These are phyloP conservation scores for Scartelaos histophorus DNA, from an alignment of 2,113 vertebrate species.

Conservation along the genomic window DNA sequence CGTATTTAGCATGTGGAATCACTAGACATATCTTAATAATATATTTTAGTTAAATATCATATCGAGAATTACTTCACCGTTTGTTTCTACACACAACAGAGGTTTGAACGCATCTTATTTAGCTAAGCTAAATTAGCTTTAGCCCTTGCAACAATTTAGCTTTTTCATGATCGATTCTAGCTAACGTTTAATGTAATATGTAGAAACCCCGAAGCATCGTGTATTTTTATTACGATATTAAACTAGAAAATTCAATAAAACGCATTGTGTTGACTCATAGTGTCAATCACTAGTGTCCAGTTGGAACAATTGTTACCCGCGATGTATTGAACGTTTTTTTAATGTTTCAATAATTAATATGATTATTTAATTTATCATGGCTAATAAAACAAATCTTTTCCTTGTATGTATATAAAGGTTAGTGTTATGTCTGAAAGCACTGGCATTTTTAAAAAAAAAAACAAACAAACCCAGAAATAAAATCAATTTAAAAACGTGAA, in stretches of 20 bases:
- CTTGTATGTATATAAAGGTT: neutral
- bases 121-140: constrained; percentile 49
- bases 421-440: neutral
- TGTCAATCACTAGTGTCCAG: neutral
- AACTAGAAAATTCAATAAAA: neutral
- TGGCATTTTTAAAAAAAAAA: neutral
- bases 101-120: constrained; percentile 8
- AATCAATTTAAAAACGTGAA: no score
- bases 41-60: neutral
- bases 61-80: neutral
- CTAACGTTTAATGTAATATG: neutral
- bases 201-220: neutral
- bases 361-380: neutral
- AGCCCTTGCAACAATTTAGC: constrained; percentile 18
- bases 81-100: neutral
- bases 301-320: neutral
- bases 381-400: neutral
- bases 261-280: neutral
- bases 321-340: neutral
- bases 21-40: neutral
- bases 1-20: neutral
- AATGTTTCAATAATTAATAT: neutral
- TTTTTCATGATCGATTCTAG: neutral
- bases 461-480: no score
- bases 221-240: neutral